phyloP scores from a whole-genome alignment of 2,888 invertebrate genomes.

The Papilio protenor region DNA sequence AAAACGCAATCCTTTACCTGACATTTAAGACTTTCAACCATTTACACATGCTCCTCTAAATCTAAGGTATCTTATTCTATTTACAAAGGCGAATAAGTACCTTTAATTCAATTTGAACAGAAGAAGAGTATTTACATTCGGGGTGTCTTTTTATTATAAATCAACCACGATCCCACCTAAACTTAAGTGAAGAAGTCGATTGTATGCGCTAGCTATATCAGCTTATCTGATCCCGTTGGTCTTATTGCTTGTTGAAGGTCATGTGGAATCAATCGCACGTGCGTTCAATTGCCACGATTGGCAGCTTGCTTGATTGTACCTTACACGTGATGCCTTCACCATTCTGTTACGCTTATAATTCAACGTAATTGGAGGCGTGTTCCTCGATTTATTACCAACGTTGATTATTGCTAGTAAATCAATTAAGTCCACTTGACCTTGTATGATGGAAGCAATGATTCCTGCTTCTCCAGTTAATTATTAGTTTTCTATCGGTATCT shows the following conservation, averaged over 20 bases:
- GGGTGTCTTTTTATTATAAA: too few species aligned
- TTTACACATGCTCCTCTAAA: too few species aligned
- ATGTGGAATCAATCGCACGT: constrained; percentile 24
- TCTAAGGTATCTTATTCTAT: too few species aligned
- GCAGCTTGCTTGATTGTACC: constrained; percentile 34
- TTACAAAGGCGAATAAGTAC: too few species aligned
- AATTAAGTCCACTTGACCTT: not conserved
- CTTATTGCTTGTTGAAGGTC: constrained; percentile 17
- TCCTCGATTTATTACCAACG: constrained; percentile 33
- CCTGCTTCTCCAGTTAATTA: not conserved
- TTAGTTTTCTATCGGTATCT: not conserved
- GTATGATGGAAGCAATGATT: not conserved
- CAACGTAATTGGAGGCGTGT: constrained; percentile 35
- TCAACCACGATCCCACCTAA: too few species aligned
- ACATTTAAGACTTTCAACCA: too few species aligned
- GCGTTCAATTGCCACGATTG: constrained; percentile 37
- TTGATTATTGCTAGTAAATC: constrained; percentile 21
- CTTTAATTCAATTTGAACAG: too few species aligned
- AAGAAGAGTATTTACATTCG: too few species aligned
- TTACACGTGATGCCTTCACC: constrained; percentile 34
- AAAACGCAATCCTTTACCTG: too few species aligned
- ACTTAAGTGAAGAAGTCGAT: too few species aligned
- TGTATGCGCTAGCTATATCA: too few species aligned
- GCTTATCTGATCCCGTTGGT: not conserved
- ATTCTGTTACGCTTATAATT: constrained; percentile 28